Conservation (phyloP, 1,140 invertebrate species). For the Meloidogyne chitwoodi region DNA sequence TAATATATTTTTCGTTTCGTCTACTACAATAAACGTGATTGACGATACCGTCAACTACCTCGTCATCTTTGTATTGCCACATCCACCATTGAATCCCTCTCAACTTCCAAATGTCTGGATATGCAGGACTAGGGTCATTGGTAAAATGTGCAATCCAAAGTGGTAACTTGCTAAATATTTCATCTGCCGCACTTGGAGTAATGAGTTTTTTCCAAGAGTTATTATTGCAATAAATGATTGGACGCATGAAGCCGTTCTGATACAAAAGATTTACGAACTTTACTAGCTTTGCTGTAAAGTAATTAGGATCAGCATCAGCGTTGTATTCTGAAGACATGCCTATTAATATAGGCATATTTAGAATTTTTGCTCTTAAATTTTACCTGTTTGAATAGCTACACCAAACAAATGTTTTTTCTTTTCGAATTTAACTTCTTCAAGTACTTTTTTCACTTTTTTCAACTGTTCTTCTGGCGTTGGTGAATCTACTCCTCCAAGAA, state of each 20-base stretch:
- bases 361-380: background rate
- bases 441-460: background rate
- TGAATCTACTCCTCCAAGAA: background rate
- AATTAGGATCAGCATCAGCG: background rate
- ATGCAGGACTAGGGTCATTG: background rate
- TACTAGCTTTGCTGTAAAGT: background rate
- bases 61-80: background rate
- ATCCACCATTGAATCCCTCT: constrained; percentile 14
- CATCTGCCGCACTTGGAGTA: background rate
- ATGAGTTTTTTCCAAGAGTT: constrained; percentile 8
- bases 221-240: constrained; percentile 11
- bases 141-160: background rate
- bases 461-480: background rate
- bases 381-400: background rate
- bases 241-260: background rate
- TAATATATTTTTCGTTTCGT: background rate
- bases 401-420: background rate
- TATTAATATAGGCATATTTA: background rate
- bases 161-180: background rate
- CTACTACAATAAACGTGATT: constrained; percentile 6
- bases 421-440: background rate
- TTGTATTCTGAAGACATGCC: background rate
- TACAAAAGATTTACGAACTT: background rate
- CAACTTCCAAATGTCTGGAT: constrained; percentile 3
- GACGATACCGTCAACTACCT: background rate